These are phyloP conservation scores for Saimiri boliviensis DNA, from an alignment of 2,113 vertebrate genomes.

Conservation along the genomic window DNA sequence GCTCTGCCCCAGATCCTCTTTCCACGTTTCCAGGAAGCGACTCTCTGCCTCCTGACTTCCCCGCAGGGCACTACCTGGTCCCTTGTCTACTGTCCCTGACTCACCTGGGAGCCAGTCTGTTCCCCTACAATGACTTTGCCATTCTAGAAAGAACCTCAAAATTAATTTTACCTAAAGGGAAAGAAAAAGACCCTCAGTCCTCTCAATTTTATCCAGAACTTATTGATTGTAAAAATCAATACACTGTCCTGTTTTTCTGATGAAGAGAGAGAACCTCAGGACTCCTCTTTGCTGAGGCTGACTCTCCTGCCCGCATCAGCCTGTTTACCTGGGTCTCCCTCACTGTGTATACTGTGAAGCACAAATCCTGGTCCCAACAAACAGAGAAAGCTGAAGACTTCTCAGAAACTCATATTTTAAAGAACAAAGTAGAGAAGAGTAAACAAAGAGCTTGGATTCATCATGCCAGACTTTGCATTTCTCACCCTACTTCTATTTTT, in stretches of 20 bases:
- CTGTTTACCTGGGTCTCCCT: background rate
- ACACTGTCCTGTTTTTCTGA: background rate
- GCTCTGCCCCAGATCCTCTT: background rate
- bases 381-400: background rate
- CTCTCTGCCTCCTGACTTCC: background rate
- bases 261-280: background rate
- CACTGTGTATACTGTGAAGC: background rate
- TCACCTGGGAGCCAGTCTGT: background rate
- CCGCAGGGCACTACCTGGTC: fast-evolving
- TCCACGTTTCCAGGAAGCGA: background rate
- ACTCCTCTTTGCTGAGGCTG: background rate
- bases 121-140: background rate
- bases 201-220: background rate
- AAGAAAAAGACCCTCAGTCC: background rate
- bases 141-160: background rate
- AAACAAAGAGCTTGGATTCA: background rate
- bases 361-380: background rate
- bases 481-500: background rate
- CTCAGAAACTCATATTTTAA: background rate
- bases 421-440: background rate
- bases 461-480: background rate
- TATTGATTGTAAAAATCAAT: background rate
- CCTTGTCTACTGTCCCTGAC: background rate
- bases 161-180: background rate
- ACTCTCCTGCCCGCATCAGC: background rate